Percentiles rank a stretch among this genome's conserved stretches.
These are phyloP conservation scores for Hippocampus comes DNA, from an alignment of 2,113 vertebrate species.

Conservation along the genomic window DNA sequence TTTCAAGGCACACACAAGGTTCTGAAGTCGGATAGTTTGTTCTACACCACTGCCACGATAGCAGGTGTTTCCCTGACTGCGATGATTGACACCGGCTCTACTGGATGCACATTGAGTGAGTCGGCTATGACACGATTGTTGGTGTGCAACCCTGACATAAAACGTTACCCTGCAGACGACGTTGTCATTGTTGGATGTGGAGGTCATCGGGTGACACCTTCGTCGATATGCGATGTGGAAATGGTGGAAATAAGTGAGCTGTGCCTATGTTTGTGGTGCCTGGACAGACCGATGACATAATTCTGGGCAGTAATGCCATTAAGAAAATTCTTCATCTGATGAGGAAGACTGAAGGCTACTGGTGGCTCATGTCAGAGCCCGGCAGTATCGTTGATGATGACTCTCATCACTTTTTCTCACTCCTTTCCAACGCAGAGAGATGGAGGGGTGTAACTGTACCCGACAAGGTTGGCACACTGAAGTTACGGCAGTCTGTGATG, in stretches of 20 bases:
- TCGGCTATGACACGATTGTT: not conserved
- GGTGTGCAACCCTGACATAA: not conserved
- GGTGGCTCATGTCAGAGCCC: not conserved
- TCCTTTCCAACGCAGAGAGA: not conserved
- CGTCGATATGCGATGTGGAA: not conserved
- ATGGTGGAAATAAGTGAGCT: not conserved
- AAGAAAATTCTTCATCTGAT: not conserved
- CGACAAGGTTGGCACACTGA: too few relatives aligned
- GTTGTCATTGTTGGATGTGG: not conserved
- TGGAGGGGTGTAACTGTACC: not conserved
- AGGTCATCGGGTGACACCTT: not conserved
- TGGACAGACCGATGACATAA: not conserved
- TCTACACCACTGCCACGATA: not conserved
- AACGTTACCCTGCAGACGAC: not conserved
- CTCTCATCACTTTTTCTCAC: not conserved
- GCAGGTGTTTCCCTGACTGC: not conserved
- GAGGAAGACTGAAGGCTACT: not conserved
- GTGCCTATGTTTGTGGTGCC: slow-evolving; percentile 1
- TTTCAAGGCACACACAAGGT: not conserved
- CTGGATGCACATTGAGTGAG: not conserved
- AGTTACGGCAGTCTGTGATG: too few relatives aligned
- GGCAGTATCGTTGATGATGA: not conserved
- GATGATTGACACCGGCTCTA: not conserved
- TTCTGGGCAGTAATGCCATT: not conserved
- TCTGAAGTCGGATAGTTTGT: not conserved